A percentile compares a stretch with the other conserved stretches of the same genome.
These are phyloP conservation scores for Cololabis saira DNA, from an alignment of 2,113 vertebrate species.

Conservation along the genomic window DNA sequence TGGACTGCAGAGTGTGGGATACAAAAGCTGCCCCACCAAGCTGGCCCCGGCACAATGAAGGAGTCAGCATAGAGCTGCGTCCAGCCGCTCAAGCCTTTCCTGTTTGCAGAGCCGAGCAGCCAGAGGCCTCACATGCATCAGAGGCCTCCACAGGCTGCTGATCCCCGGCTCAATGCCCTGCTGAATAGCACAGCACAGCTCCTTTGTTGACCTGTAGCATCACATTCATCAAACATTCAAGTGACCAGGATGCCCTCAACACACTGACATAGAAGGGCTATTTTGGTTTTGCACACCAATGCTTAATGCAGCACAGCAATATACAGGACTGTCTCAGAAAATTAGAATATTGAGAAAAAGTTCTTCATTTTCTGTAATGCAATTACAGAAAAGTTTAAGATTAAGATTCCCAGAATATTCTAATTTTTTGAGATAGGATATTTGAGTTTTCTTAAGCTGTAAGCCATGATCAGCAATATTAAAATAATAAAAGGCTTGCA, in stretches of 20 bases:
- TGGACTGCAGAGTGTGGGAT: slow-evolving; percentile 45
- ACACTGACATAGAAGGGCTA: slow-evolving; percentile 32
- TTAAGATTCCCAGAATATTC: too few species aligned
- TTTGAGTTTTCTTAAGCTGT: too few species aligned
- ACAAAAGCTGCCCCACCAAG: slow-evolving; percentile 60
- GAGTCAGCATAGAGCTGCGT: slow-evolving; percentile 75
- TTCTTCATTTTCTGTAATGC: too few species aligned
- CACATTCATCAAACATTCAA: slow-evolving; percentile 72
- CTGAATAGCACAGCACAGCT: slow-evolving; percentile 68
- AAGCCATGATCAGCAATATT: too few species aligned
- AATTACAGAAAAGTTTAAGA: too few species aligned
- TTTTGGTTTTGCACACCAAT: slow-evolving; percentile 11
- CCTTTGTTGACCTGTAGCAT: slow-evolving; percentile 78
- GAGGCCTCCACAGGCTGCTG: slow-evolving; percentile 66
- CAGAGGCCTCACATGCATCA: slow-evolving; percentile 59
- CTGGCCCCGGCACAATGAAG: slow-evolving; percentile 65
- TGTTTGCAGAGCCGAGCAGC: slow-evolving; percentile 68
- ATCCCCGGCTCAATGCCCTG: slow-evolving; percentile 69
- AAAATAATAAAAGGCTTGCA: too few species aligned
- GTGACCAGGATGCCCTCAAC: slow-evolving; percentile 27
- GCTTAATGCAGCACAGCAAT: slow-evolving; percentile 8
- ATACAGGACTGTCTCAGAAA: too few species aligned
- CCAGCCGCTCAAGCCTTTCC: slow-evolving; percentile 67
- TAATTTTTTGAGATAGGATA: too few species aligned
- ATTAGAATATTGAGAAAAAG: too few species aligned